Evolutionary conservation across 1,140 invertebrate genomes (phyloP).

Genomic region (Trigoniulus corallinus): DNA sequence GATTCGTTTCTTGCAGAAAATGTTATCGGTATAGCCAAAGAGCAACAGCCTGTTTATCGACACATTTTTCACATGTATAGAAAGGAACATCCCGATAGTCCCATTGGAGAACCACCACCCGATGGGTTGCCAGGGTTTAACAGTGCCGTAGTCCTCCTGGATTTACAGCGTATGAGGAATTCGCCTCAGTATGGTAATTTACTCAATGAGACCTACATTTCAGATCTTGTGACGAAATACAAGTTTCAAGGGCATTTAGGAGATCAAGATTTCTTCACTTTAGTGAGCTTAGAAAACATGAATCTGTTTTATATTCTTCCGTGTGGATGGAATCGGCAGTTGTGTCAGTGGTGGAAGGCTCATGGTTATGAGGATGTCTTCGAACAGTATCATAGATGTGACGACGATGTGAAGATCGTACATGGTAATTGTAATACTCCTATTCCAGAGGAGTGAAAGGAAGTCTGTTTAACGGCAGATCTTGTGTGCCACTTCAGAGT

Average conservation of each 20-base stretch:
- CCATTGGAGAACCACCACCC: slow-evolving; percentile 37
- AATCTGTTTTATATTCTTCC: slow-evolving; percentile 56
- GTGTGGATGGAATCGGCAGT: slow-evolving; percentile 67
- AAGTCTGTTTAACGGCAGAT: not conserved
- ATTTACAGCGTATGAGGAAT: slow-evolving; percentile 47
- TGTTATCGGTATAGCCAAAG: slow-evolving; percentile 55
- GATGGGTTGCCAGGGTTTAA: slow-evolving; percentile 59
- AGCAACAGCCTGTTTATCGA: slow-evolving; percentile 62
- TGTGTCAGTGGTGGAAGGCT: slow-evolving; percentile 68
- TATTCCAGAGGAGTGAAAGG: slow-evolving; percentile 32
- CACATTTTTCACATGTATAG: slow-evolving; percentile 56
- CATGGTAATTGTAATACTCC: slow-evolving; percentile 74
- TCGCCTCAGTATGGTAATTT: slow-evolving; percentile 40
- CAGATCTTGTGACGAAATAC: slow-evolving; percentile 47
- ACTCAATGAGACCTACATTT: slow-evolving; percentile 35
- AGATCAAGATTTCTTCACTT: slow-evolving; percentile 73
- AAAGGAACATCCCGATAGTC: slow-evolving; percentile 37
- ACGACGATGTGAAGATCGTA: slow-evolving; percentile 50
- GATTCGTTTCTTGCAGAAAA: slow-evolving; percentile 37
- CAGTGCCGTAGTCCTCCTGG: slow-evolving; percentile 57
- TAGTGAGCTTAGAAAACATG: slow-evolving; percentile 51
- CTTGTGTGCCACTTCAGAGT: no score
- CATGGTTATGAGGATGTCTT: slow-evolving; percentile 62
- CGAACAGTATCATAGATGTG: slow-evolving; percentile 52
- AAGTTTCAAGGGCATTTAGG: slow-evolving; percentile 57